phyloP scores from a whole-genome alignment of 2,888 invertebrate genomes.

The Chalcis sispes region DNA sequence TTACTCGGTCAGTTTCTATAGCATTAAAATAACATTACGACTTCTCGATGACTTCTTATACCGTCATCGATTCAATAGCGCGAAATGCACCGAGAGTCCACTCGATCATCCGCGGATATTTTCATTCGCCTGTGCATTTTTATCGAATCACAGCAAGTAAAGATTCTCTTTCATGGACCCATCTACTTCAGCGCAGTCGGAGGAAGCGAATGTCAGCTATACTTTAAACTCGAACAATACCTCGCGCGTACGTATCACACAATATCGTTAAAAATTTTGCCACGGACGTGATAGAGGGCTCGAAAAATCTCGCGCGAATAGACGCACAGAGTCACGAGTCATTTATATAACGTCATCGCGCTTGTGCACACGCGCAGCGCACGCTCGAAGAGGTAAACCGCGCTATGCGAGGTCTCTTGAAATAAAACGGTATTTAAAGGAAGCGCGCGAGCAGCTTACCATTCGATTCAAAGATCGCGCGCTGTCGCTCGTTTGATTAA shows the following conservation, averaged over 20 bases:
- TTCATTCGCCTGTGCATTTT: slow-evolving; percentile 7
- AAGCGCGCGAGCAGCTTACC: neutral
- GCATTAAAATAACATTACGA: slow-evolving; percentile 20
- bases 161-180: slow-evolving; percentile 6
- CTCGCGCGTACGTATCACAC: neutral
- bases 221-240: neutral
- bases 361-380: neutral
- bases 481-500: too few relatives aligned
- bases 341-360: neutral
- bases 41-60: neutral
- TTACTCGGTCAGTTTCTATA: slow-evolving; percentile 35
- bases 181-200: neutral
- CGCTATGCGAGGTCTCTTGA: slow-evolving; percentile 29
- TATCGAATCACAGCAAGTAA: neutral
- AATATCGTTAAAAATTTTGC: neutral
- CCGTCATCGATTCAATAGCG: neutral
- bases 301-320: too few relatives aligned
- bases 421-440: slow-evolving; percentile 34
- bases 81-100: neutral
- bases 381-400: too few relatives aligned
- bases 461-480: neutral
- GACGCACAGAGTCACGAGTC: neutral
- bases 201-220: neutral
- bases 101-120: slow-evolving; percentile 28
- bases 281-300: too few relatives aligned